Percentiles rank a stretch among this genome's conserved stretches.
These are phyloP conservation scores for Temnothorax unifasciatus DNA, from an alignment of 2,888 invertebrate species.

Conservation along the genomic window DNA sequence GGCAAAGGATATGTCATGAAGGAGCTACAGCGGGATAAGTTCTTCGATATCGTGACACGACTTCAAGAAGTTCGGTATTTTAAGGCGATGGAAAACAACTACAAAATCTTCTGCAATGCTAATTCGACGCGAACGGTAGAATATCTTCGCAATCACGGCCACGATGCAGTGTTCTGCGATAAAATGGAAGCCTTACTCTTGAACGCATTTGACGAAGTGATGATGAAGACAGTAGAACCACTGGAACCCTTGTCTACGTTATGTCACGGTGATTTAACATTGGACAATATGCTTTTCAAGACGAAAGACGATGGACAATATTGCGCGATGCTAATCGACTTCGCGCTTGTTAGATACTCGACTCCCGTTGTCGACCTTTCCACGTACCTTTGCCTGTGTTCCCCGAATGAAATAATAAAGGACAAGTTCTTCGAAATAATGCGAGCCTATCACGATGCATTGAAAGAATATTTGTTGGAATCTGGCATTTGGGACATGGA, in stretches of 20 bases:
- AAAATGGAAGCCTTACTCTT: constrained; percentile 61
- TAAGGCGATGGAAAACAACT: neutral
- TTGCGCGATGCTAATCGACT: constrained; percentile 76
- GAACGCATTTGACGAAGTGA: constrained; percentile 49
- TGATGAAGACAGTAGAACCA: constrained; percentile 65
- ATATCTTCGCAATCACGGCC: constrained; percentile 69
- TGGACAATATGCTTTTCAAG: constrained; percentile 54
- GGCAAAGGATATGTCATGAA: constrained; percentile 79
- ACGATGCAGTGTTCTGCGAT: constrained; percentile 72
- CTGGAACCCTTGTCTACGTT: constrained; percentile 80
- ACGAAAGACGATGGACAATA: constrained; percentile 29
- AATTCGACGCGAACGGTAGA: constrained; percentile 63
- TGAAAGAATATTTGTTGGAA: constrained; percentile 71
- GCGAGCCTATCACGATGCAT: constrained; percentile 75
- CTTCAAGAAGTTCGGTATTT: constrained; percentile 71
- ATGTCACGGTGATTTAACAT: constrained; percentile 82
- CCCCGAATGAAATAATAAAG: constrained; percentile 59
- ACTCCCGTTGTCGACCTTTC: constrained; percentile 81
- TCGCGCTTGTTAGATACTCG: constrained; percentile 77
- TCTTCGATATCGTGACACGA: constrained; percentile 66
- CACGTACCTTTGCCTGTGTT: constrained; percentile 77
- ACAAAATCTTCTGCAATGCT: constrained; percentile 13
- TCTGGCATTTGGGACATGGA: constrained; percentile 68
- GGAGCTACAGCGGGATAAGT: constrained; percentile 65
- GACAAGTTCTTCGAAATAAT: constrained; percentile 72